A percentile compares a stretch with the other conserved stretches of the same genome.
Conservation (phyloP, 1,140 invertebrate species). For the Caerostris extrusa region DNA sequence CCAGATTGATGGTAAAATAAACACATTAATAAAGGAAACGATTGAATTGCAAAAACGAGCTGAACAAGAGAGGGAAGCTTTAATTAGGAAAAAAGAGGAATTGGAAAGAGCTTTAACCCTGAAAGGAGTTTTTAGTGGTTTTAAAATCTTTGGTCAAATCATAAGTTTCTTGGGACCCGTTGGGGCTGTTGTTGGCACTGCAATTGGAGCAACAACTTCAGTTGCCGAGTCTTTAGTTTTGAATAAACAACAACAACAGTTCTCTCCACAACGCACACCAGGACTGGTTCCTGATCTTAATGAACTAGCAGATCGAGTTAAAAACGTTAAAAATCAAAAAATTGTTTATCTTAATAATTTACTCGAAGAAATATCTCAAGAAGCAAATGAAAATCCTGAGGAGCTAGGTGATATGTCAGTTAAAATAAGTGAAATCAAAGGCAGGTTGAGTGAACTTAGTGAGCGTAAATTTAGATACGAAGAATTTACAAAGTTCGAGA, state of each 20-base stretch:
- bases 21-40: conserved; percentile 7
- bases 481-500: neutral
- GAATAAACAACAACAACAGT: neutral
- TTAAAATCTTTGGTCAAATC: conserved; percentile 16
- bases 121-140: neutral
- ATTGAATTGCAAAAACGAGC: neutral
- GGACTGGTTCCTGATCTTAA: neutral
- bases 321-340: neutral
- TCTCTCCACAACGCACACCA: neutral
- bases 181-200: neutral
- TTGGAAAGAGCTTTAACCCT: neutral
- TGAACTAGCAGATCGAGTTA: neutral
- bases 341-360: neutral
- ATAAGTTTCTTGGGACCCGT: neutral
- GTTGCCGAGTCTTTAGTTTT: conserved; percentile 42
- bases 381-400: neutral
- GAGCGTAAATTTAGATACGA: neutral
- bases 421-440: neutral
- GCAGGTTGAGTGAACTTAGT: neutral
- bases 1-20: neutral
- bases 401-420: neutral
- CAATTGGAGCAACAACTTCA: neutral
- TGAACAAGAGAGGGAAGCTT: neutral
- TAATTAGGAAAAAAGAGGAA: conserved; percentile 3
- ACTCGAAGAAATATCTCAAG: neutral